Evolutionary conservation across 2,888 invertebrate species (phyloP), one percentile per base, ranked within the genome.

Genomic region (Colostygia pectinataria): DNA sequence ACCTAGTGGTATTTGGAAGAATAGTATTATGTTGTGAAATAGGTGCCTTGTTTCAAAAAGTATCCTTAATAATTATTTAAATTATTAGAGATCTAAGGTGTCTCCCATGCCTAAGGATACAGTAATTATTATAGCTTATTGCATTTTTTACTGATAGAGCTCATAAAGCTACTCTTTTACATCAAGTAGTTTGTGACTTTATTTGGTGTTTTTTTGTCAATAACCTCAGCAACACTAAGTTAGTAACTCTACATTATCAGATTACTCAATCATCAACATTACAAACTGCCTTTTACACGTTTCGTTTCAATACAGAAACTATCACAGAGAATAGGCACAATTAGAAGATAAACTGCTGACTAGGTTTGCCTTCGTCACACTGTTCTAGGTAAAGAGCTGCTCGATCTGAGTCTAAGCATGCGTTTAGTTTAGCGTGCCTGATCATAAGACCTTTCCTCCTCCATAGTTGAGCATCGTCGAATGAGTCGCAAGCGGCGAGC

Each of bases 351-450:
- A 90, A 91, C 36, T 82, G 85, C 54, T 91, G 91, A 57, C 80
- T 88, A 10, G 71, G 55, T 58, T 85, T 85, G 5, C 77, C 73
- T 10, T 76, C 76, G 46, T 88, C 79, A 44, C 91, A 91, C 37
- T 76, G 77, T 18, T 83, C 77, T 12, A 87, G 53, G 47, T 80
- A 82, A 4, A 90, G 59, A 1, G 77, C 74, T 0, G 82, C 75
- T 50, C 81, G 59, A 39, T 75, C 79, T 1, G 95, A 92, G 77
- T 97, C 95, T 32, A 97, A 90, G 76, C 97, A 98, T 12, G 96
- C 92, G 55, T 95, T 94, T 49, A 95, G 91, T 62, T 93, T 93
- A 1, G 92, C 91, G 75, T 96, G 95, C 45, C 93, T 91, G 53
- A 96, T 88, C 40, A 94, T 80, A 8, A 92, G 92, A 9, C 94